Evolutionary conservation across 2,888 invertebrate species (phyloP).

Genomic region (Diarsia mendica): DNA sequence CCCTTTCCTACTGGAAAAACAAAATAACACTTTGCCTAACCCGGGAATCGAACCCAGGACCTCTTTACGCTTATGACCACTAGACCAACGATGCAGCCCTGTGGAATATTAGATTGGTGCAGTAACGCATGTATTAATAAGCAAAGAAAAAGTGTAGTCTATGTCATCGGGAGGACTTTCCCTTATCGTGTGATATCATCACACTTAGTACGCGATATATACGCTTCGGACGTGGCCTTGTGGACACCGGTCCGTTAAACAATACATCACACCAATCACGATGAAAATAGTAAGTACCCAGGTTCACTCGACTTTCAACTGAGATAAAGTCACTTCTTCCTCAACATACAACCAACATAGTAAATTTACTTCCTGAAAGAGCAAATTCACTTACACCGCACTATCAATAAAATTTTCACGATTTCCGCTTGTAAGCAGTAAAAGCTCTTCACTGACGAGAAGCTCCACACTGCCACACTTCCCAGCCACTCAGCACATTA

Average conservation of each 20-base stretch:
- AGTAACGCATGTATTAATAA: neutral
- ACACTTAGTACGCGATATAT: neutral
- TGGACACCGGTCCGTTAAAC: neutral
- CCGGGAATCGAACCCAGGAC: too few species aligned
- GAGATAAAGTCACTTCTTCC: neutral
- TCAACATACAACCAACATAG: neutral
- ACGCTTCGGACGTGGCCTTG: neutral
- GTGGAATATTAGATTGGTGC: neutral
- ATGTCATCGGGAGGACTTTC: neutral
- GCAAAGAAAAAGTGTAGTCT: neutral
- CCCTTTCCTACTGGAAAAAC: too few species aligned
- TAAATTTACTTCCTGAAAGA: constrained; percentile 12
- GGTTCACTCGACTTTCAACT: too few species aligned
- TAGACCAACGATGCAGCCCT: too few species aligned
- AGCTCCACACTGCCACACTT: constrained; percentile 11
- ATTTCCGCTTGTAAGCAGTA: constrained; percentile 51
- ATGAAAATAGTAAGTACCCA: too few species aligned
- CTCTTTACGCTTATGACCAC: too few species aligned
- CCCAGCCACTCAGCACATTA: constrained; percentile 52
- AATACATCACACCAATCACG: neutral
- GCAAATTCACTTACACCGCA: constrained; percentile 42
- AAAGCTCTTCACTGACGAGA: constrained; percentile 50
- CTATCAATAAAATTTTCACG: constrained; percentile 51
- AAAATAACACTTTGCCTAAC: too few species aligned
- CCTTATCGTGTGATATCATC: neutral